Evolutionary conservation across 2,888 invertebrate species (phyloP), one percentile per base, ranked within the genome.

Genomic region (Quadroppia sp.): DNA sequence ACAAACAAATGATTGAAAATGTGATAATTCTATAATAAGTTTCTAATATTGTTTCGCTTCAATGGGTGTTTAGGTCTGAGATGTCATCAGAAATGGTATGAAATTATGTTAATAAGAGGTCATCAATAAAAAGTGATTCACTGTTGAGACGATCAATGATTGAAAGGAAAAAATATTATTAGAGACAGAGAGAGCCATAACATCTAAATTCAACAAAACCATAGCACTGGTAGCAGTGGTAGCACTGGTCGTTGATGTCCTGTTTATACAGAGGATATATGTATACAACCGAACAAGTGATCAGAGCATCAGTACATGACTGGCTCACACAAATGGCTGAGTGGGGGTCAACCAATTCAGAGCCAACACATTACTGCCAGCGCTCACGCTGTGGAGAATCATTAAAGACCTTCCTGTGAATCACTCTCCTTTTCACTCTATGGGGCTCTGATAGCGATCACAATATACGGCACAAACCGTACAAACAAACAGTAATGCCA

Each of bases 311-410:
- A 17, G 45, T 36, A 20, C 50, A 20, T 50, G 50, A 40, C 32
- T 67, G 36, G 23, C 40, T 67, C 4, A 42, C 67, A 67, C 67
- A 67, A 67, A 42, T 67, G 42, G 42, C 17, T 20, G 67, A 67
- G 67, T 40, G 67, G 67, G 67, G 67, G 67, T 67, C 67, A 67
- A 67, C n/a, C 67, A 67, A 67, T 67, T 67, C 42, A 67, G 32
- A 20, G 15, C 23, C 45, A 53, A 53, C 67, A 67, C 67, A 67
- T 67, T 67, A 67, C 67, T 67, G 40, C 2, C n/a, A 23, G 42
- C 40, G 67, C 40, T 20, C 67, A 20, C 15, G 67, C 67, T 42
- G 67, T 42, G 20, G 36, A 67, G 36, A 67, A 67, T 67, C 67
- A 67, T 67, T 67, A 67, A 67, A 67, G 42, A 67, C 42, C 67